phyloP scores from a whole-genome alignment of 1,140 invertebrate species.

The Atta cephalotes region DNA sequence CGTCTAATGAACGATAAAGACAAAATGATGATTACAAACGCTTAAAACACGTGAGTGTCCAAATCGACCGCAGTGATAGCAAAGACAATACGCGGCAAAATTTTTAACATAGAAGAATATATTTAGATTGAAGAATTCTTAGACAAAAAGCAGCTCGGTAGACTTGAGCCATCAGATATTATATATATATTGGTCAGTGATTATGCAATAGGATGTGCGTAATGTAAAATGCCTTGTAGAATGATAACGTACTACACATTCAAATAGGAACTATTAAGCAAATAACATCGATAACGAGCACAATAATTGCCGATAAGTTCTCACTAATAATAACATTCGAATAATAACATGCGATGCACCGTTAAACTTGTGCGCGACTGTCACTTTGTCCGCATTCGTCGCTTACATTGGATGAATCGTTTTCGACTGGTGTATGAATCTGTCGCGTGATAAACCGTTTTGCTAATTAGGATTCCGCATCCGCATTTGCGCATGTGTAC shows the following conservation, averaged over 20 bases:
- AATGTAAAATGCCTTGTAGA: background rate
- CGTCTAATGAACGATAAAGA: too few relatives aligned
- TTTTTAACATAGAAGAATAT: background rate
- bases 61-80: background rate
- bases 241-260: slow-evolving; percentile 8
- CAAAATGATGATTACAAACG: too few relatives aligned
- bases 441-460: background rate
- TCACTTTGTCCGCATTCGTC: slow-evolving; percentile 5
- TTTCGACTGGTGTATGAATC: slow-evolving; percentile 35
- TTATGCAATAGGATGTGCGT: background rate
- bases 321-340: background rate
- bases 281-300: background rate
- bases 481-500: background rate
- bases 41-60: too few relatives aligned
- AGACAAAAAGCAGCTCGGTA: background rate
- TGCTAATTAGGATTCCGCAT: background rate
- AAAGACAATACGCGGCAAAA: background rate
- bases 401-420: slow-evolving; percentile 36
- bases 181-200: background rate
- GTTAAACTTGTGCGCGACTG: background rate
- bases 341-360: background rate
- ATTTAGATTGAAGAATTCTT: background rate
- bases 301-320: background rate
- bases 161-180: background rate
- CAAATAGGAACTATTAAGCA: background rate